Conservation (phyloP, 2,113 vertebrate genomes). For the Sigmodon hispidus region DNA sequence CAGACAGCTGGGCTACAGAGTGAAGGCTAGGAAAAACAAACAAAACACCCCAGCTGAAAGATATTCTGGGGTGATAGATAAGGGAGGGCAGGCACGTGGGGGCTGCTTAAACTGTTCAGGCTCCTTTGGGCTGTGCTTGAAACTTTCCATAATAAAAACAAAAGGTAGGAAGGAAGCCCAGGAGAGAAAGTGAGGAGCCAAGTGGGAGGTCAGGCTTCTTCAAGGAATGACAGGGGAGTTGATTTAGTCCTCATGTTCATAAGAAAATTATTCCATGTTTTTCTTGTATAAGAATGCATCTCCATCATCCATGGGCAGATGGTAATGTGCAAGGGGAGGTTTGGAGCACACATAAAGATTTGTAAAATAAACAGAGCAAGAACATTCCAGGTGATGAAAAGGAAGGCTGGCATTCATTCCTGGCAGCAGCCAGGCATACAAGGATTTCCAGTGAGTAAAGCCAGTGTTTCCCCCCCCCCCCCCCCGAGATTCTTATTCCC, state of each 20-base stretch:
- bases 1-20: background rate
- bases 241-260: background rate
- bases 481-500: background rate
- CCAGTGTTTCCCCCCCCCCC: too few relatives aligned
- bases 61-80: background rate
- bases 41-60: background rate
- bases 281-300: background rate
- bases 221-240: background rate
- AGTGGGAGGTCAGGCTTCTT: too few relatives aligned
- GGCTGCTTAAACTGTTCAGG: background rate
- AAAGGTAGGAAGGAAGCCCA: background rate
- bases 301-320: background rate
- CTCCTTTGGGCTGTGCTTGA: background rate
- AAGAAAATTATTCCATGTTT: background rate
- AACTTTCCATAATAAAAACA: background rate
- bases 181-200: background rate
- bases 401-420: background rate
- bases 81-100: too few relatives aligned
- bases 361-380: slow-evolving; percentile 22
- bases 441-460: background rate
- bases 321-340: background rate
- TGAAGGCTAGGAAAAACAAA: background rate
- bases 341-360: background rate
- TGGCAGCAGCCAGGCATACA: rapidly evolving
- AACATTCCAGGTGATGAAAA: background rate